A percentile compares a stretch with the other conserved stretches of the same genome.
Evolutionary conservation across 2,113 vertebrate species (phyloP).

Genomic region (Shinisaurus crocodilurus): DNA sequence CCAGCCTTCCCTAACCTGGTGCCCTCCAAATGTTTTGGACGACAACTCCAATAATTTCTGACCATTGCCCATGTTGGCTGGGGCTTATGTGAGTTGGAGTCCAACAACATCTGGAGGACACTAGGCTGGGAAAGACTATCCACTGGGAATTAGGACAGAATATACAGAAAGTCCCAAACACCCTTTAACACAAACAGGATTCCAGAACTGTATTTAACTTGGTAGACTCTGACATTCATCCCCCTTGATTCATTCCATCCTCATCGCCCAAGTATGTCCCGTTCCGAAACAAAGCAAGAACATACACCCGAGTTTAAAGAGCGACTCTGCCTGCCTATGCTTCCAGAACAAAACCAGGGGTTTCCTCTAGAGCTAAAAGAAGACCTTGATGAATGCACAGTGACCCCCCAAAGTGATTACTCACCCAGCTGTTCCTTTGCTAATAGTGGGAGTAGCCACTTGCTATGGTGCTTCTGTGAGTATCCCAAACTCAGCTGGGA

Average conservation of each 20-base stretch:
- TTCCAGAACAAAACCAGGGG: background rate
- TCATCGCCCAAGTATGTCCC: background rate
- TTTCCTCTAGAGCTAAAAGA: background rate
- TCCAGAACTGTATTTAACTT: background rate
- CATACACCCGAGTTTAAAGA: accelerated
- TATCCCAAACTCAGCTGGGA: background rate
- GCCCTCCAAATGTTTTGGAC: no score
- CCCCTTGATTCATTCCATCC: accelerated
- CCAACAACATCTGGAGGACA: no score
- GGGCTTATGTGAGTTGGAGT: no score
- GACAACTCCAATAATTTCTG: no score
- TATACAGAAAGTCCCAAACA: accelerated
- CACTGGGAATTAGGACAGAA: accelerated
- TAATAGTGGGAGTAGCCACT: accelerated
- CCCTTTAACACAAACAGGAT: accelerated
- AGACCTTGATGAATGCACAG: accelerated
- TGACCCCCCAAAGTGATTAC: constrained; percentile 15
- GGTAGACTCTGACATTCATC: background rate
- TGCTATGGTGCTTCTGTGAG: background rate
- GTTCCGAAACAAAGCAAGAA: accelerated
- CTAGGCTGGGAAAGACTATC: background rate
- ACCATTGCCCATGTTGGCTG: no score
- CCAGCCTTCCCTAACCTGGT: no score
- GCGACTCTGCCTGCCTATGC: background rate
- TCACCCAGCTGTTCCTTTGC: constrained; percentile 46